phyloP scores from a whole-genome alignment of 2,888 invertebrate species.

The Ennomos quercinarius region DNA sequence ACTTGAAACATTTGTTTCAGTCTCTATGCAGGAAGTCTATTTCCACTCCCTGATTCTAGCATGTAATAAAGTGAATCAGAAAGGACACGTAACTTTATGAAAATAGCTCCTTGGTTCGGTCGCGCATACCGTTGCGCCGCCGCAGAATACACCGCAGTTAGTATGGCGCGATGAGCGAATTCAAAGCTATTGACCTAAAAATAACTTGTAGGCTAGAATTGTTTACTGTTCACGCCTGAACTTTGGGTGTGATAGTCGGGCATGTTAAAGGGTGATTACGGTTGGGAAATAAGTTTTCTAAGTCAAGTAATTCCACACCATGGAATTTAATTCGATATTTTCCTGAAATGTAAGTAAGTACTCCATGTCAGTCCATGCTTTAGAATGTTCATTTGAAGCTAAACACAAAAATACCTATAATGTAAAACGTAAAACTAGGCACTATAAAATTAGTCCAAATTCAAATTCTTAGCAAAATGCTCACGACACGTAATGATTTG shows the following conservation, averaged over 20 bases:
- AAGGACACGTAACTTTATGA: constrained; percentile 29
- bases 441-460: no score
- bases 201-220: constrained; percentile 65
- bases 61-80: constrained; percentile 27
- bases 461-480: no score
- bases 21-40: constrained; percentile 26
- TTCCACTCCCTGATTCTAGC: constrained; percentile 15
- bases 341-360: no score
- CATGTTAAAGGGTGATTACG: constrained; percentile 19
- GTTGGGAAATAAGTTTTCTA: constrained; percentile 11
- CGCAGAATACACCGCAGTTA: constrained; percentile 10
- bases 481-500: no score
- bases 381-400: no score
- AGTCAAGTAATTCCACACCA: no score
- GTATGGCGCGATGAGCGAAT: constrained; percentile 66
- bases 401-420: no score
- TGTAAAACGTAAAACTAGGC: no score
- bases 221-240: constrained; percentile 66
- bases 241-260: constrained; percentile 23
- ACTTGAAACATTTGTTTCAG: not conserved
- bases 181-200: constrained; percentile 78
- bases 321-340: no score
- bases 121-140: constrained; percentile 46
- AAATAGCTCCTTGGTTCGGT: constrained; percentile 45
- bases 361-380: no score